Evolutionary conservation across 2,888 invertebrate genomes (phyloP).

Genomic region (Nemoura dubitans): DNA sequence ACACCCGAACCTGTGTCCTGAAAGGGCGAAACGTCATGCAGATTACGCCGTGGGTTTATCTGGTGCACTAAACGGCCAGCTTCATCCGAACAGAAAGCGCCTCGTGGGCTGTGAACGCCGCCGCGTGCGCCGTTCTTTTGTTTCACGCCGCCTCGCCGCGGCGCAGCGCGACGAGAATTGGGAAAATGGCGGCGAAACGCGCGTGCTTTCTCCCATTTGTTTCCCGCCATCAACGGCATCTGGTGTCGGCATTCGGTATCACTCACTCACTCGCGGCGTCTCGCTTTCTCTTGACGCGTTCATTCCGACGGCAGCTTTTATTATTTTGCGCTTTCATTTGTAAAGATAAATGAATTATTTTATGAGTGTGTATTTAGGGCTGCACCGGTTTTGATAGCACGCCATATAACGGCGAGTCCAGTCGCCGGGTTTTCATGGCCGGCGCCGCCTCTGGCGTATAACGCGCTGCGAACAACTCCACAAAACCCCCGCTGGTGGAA

Average conservation of each 20-base stretch:
- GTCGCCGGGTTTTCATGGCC: background rate
- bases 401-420: background rate
- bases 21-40: background rate
- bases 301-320: constrained; percentile 14
- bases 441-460: background rate
- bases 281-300: background rate
- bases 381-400: background rate
- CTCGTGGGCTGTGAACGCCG: background rate
- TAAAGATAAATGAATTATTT: constrained; percentile 28
- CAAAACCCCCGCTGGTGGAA: background rate
- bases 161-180: background rate
- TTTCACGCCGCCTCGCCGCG: constrained; percentile 1
- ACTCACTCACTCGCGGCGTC: background rate
- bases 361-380: constrained; percentile 5
- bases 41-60: background rate
- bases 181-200: constrained; percentile 1
- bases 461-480: background rate
- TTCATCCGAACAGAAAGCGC: background rate
- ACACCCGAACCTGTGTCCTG: background rate
- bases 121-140: background rate
- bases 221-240: constrained; percentile 49
- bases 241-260: constrained; percentile 35
- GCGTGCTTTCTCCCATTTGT: constrained; percentile 46
- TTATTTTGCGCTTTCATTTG: constrained; percentile 17
- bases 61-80: background rate